Conservation (phyloP, 2,113 vertebrate species). For the Takifugu flavidus region DNA sequence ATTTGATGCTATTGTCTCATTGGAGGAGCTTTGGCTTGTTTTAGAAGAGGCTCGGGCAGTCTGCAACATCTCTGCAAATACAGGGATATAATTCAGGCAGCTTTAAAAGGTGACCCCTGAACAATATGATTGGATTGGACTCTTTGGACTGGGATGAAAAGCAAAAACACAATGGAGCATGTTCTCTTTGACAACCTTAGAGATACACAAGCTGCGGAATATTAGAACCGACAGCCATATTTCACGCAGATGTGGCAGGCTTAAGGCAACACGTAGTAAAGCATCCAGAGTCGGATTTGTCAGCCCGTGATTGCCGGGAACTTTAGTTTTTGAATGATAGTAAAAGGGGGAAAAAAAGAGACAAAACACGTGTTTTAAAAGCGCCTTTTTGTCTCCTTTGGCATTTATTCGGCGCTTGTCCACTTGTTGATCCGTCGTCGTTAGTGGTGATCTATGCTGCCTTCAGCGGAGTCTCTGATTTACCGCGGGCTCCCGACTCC, state of each 20-base stretch:
- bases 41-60: slow-evolving; percentile 32
- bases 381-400: slow-evolving; percentile 35
- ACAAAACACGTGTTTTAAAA: slow-evolving; percentile 46
- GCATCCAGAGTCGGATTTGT: no score
- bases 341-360: slow-evolving; percentile 5
- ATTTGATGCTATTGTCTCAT: slow-evolving; percentile 61
- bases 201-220: no score
- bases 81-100: slow-evolving; percentile 56
- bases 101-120: slow-evolving; percentile 40
- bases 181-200: slow-evolving; percentile 30
- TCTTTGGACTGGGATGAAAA: slow-evolving; percentile 16
- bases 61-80: slow-evolving; percentile 23
- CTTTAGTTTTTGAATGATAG: neutral
- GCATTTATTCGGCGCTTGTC: slow-evolving; percentile 49
- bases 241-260: slow-evolving; percentile 7
- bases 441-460: slow-evolving; percentile 61
- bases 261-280: neutral
- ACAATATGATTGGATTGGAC: slow-evolving; percentile 32
- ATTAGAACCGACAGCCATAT: neutral
- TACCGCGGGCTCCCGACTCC: slow-evolving; percentile 42
- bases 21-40: slow-evolving; percentile 50
- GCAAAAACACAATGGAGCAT: slow-evolving; percentile 19
- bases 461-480: slow-evolving; percentile 58
- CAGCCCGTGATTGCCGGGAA: no score
- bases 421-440: slow-evolving; percentile 48